A percentile compares a stretch with the other conserved stretches of the same genome.
These are phyloP conservation scores for Peromyscus nudipes DNA, from an alignment of 2,797 vertebrate genomes.

Conservation along the genomic window DNA sequence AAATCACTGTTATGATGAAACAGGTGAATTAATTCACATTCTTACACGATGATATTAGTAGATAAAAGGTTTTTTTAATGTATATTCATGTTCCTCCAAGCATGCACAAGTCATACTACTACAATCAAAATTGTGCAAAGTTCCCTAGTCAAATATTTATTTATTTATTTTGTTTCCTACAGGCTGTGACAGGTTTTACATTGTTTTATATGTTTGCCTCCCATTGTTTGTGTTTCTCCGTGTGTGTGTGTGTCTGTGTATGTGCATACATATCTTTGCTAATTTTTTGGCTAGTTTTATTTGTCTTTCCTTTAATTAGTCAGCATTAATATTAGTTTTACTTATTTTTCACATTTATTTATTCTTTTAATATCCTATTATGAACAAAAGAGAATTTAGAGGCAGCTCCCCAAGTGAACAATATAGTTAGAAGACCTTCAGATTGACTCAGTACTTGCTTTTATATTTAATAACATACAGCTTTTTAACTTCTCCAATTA, in stretches of 20 bases:
- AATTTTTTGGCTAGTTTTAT: not conserved
- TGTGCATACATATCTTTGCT: not conserved
- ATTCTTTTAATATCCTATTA: not conserved
- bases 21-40: not conserved
- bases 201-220: not conserved
- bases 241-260: not conserved
- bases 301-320: not conserved
- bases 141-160: not conserved
- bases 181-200: not conserved
- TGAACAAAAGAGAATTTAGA: constrained; percentile 29
- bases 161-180: not conserved
- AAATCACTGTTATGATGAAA: not conserved
- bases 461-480: not conserved
- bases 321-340: not conserved
- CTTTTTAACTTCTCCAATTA: not conserved
- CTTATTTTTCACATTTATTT: not conserved
- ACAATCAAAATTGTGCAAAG: not conserved
- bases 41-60: not conserved
- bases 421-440: not conserved
- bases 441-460: not conserved
- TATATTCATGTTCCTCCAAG: not conserved
- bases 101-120: not conserved
- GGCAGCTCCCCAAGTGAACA: not conserved
- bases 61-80: not conserved
- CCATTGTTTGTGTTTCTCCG: not conserved